phyloP scores from a whole-genome alignment of 92 coral and sea anemone species.

The Heteractis magnifica region DNA sequence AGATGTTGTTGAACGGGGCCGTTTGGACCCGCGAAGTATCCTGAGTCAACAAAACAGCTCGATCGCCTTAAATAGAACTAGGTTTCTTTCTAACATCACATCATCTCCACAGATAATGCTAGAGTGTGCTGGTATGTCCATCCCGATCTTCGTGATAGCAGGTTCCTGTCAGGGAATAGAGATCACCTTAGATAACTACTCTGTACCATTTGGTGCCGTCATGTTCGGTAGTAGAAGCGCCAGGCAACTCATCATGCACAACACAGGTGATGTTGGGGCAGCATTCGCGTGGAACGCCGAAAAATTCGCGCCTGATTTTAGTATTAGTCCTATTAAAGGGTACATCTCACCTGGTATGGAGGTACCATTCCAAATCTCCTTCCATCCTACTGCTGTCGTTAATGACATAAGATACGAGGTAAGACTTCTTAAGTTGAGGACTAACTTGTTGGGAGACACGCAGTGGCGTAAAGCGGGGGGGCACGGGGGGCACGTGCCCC shows the following conservation, averaged over 20 bases:
- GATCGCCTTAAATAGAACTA: background rate
- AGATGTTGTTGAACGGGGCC: too few species aligned
- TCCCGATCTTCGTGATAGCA: constrained; percentile 89
- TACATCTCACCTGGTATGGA: constrained; percentile 96
- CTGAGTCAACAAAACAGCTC: background rate
- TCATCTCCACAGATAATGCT: constrained; percentile 73
- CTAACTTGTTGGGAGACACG: too few species aligned
- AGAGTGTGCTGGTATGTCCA: constrained; percentile 95
- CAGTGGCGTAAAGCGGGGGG: too few species aligned
- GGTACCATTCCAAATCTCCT: constrained; percentile 83
- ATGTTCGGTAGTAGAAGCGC: constrained; percentile 90
- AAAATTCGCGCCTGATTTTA: constrained; percentile 80
- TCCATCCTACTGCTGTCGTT: constrained; percentile 81
- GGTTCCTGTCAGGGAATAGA: constrained; percentile 96
- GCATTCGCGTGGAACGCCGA: constrained; percentile 92
- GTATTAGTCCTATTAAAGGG: constrained; percentile 82
- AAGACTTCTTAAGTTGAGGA: background rate
- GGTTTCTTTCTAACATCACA: background rate
- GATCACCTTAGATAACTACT: constrained; percentile 82
- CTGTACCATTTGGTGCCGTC: constrained; percentile 98
- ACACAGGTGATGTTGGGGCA: constrained; percentile 96
- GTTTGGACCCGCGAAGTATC: too few species aligned
- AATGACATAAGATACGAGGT: constrained; percentile 97
- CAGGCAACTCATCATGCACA: constrained; percentile 89
- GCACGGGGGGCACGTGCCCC: too few species aligned